Percentiles rank a stretch among this genome's conserved stretches.
These are phyloP conservation scores for Dicrurus megarhynchus DNA, from an alignment of 2,113 vertebrate genomes.

Conservation along the genomic window DNA sequence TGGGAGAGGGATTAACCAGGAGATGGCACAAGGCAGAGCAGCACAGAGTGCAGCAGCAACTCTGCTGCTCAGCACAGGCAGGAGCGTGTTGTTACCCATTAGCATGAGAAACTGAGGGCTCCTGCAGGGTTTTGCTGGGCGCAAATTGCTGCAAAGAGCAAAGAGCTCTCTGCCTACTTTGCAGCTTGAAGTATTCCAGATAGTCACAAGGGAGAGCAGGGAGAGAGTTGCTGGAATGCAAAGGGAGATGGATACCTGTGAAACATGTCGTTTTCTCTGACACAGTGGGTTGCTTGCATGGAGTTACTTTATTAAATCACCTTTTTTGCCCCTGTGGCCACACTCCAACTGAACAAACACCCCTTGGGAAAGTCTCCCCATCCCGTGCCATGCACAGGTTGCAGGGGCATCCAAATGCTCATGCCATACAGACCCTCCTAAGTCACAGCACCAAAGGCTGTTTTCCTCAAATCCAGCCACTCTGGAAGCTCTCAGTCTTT, in stretches of 20 bases:
- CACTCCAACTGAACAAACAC: background rate
- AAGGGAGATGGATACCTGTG: background rate
- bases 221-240: background rate
- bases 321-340: background rate
- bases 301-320: background rate
- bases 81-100: accelerated
- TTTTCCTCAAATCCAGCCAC: background rate
- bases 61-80: background rate
- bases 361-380: background rate
- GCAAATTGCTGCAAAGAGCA: background rate
- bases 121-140: background rate
- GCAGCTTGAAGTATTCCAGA: background rate
- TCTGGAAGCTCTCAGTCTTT: background rate
- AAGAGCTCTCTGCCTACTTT: background rate
- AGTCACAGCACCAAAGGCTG: background rate
- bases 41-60: accelerated
- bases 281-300: background rate
- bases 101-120: background rate
- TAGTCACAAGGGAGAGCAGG: background rate
- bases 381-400: background rate
- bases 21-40: background rate
- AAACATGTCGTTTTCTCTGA: background rate
- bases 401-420: background rate
- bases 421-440: background rate
- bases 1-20: background rate